Conservation (phyloP, 2,888 invertebrate genomes). For the Seira musarum region DNA sequence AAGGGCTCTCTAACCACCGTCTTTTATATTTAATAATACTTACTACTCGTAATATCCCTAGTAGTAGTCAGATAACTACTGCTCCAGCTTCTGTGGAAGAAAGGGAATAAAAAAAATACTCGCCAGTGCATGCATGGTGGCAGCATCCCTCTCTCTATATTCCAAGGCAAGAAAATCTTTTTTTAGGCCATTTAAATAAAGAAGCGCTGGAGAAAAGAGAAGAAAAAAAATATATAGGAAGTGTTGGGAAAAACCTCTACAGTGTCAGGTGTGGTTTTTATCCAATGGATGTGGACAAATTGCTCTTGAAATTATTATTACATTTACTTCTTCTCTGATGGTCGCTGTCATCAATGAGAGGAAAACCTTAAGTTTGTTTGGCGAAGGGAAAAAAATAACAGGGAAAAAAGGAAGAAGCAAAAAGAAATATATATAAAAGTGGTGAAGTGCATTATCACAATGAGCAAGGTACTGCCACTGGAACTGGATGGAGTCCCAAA, state of each 20-base stretch:
- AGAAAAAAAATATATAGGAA: conserved; percentile 28
- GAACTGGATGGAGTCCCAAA: not conserved
- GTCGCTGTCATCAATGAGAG: conserved; percentile 56
- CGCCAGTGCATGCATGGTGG: conserved; percentile 29
- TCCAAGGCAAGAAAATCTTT: conserved; percentile 33
- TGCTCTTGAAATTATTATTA: conserved; percentile 59
- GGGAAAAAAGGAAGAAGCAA: not conserved
- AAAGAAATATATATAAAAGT: not conserved
- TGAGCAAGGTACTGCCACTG: not conserved
- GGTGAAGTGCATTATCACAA: conserved; percentile 6
- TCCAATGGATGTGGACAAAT: conserved; percentile 60
- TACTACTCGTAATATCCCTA: conserved; percentile 46
- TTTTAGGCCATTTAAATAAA: conserved; percentile 36
- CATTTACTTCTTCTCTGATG: conserved; percentile 51
- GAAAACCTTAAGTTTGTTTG: not conserved
- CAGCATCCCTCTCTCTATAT: conserved; percentile 51
- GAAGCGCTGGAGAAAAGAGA: conserved; percentile 47
- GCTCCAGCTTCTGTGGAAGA: conserved; percentile 9
- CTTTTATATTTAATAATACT: conserved; percentile 34
- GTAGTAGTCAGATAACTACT: conserved; percentile 24
- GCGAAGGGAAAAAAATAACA: not conserved
- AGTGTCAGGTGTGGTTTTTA: conserved; percentile 62
- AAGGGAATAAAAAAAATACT: not conserved
- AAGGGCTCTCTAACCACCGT: conserved; percentile 39
- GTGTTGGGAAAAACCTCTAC: conserved; percentile 48